phyloP scores from a whole-genome alignment of 2,113 vertebrate genomes.

The Coptodon rendalli region DNA sequence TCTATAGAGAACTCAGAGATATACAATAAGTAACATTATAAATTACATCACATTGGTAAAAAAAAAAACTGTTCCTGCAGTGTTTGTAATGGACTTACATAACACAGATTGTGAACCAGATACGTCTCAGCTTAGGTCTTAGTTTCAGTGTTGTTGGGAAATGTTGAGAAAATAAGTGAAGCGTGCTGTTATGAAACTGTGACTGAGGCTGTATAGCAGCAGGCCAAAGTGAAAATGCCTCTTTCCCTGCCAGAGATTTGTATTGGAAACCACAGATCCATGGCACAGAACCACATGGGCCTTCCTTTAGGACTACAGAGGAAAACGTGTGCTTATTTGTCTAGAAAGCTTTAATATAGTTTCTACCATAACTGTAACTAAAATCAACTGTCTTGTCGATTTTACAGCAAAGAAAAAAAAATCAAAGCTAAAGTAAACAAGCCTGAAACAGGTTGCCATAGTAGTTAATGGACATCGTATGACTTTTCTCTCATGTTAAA shows the following conservation, averaged over 20 bases:
- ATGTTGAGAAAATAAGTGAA: conserved; percentile 48
- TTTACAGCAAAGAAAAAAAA: conserved; percentile 63
- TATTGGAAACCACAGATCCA: conserved; percentile 55
- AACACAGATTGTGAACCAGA: neutral
- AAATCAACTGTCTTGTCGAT: conserved; percentile 51
- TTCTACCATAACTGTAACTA: conserved; percentile 69
- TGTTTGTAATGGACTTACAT: neutral
- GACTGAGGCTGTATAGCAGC: conserved; percentile 41
- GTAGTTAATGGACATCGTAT: conserved; percentile 66
- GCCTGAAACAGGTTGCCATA: conserved; percentile 73
- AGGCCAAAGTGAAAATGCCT: conserved; percentile 55
- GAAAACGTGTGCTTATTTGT: conserved; percentile 15
- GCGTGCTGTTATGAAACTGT: conserved; percentile 53
- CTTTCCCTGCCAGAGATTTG: conserved; percentile 44
- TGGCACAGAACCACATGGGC: conserved; percentile 29
- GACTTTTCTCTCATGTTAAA: conserved; percentile 52
- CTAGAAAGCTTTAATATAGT: conserved; percentile 56
- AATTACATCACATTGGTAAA: neutral
- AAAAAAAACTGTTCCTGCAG: neutral
- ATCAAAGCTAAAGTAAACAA: conserved; percentile 58
- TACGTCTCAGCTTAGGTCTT: neutral
- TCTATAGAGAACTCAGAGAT: neutral
- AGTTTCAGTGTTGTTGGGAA: conserved; percentile 33
- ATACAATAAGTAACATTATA: neutral
- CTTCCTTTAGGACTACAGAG: conserved; percentile 21